phyloP scores from a whole-genome alignment of 1,140 invertebrate species.

The Rhopalosiphum padi region DNA sequence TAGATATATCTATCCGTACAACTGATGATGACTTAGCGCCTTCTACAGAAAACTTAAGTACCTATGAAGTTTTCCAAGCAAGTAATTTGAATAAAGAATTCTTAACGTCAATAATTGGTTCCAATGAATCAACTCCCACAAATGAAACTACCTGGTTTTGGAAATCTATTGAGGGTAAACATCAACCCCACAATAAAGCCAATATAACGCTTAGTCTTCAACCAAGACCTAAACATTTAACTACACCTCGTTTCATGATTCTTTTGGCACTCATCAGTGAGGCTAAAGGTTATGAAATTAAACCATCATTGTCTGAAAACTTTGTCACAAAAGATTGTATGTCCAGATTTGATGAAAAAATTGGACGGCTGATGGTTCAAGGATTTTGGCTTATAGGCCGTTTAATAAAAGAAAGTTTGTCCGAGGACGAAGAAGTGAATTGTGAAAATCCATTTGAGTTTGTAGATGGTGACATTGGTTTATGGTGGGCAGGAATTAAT shows the following conservation, averaged over 20 bases:
- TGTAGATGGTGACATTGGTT: constrained; percentile 58
- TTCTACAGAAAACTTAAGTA: constrained; percentile 35
- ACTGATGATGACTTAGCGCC: constrained; percentile 42
- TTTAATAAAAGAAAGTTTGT: constrained; percentile 58
- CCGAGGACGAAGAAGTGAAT: constrained; percentile 53
- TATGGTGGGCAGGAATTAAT: constrained; percentile 59
- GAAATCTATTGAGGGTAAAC: constrained; percentile 47
- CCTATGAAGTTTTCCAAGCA: constrained; percentile 47
- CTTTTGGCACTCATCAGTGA: constrained; percentile 58
- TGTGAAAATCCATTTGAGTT: constrained; percentile 58
- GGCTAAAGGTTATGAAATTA: constrained; percentile 50
- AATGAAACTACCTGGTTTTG: constrained; percentile 40
- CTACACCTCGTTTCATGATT: constrained; percentile 57
- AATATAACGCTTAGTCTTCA: constrained; percentile 49
- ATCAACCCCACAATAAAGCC: constrained; percentile 28
- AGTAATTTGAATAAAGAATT: constrained; percentile 52
- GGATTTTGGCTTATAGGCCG: constrained; percentile 58
- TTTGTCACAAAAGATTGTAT: constrained; percentile 19
- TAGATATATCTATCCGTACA: constrained; percentile 46
- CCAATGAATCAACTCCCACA: background rate
- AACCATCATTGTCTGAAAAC: constrained; percentile 45
- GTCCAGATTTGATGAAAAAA: constrained; percentile 56
- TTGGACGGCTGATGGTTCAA: constrained; percentile 50
- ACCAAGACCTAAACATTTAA: constrained; percentile 45
- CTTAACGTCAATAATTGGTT: constrained; percentile 35